Base-by-base conservation (phyloP, 37 sponge, comb jelly and placozoan genomes). In the Corticium candelabrum region DNA sequence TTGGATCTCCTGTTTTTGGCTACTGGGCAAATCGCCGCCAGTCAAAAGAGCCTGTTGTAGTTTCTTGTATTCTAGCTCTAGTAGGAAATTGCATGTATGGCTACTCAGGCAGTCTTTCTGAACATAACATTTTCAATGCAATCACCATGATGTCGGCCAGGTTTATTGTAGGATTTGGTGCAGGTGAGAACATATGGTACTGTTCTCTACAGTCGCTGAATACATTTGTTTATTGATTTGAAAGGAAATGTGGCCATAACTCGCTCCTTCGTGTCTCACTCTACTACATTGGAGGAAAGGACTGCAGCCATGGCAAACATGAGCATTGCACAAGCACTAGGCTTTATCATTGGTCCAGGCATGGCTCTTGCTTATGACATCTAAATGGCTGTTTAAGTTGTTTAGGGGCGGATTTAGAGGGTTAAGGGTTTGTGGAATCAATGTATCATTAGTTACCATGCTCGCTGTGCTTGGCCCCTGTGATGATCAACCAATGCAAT, bases 321-420 rank as follows among this genome's bases (percentile, higher is more conserved):
- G 29, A 76, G 88, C 40, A 80, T 83, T 39, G 41, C 78, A 32
- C 91, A 90, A 67, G 88, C 89, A 3, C 43, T 94, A 5, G 94
- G 94, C 2, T 90, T 94, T 71, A 88, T 90, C 70, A 39, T 94
- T 2, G 94, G 94, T 69, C 94, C 94, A 80, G 91, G 91, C 87
- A 33, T 56, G 83, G 31, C 21, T n/a, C n/a, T n/a, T n/a, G n/a
- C n/a, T n/a, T n/a, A n/a, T n/a, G n/a, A n/a, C n/a, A n/a, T n/a
- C n/a, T n/a, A n/a, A n/a, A n/a, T n/a, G n/a, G n/a, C n/a, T n/a
- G n/a, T n/a, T n/a, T n/a, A n/a, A n/a, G n/a, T n/a, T n/a, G n/a
- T n/a, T n/a, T n/a, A n/a, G n/a, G n/a, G n/a, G n/a, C n/a, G n/a
- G n/a, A n/a, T n/a, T n/a, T n/a, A n/a, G n/a, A n/a, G n/a, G n/a